Base-by-base conservation (phyloP, 2,888 invertebrate genomes). In the Drosophila tanythrix region DNA sequence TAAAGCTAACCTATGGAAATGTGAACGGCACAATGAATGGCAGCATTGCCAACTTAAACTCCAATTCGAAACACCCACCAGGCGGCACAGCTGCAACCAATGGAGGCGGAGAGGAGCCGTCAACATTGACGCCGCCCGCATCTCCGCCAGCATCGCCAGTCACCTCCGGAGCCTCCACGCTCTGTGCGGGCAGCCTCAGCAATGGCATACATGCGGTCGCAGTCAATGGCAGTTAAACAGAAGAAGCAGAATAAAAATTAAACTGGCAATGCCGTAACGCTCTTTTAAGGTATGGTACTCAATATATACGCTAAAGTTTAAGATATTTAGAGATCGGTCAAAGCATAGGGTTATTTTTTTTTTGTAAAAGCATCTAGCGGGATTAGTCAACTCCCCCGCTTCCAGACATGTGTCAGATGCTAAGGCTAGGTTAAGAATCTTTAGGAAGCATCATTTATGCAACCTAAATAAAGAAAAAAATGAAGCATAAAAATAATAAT, bases 171-270 rank as follows among this genome's bases (percentile, higher is more conserved):
- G 59, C 72, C 11, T 53, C 69, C 59, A 55, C 68, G 35, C 35
- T 78, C 13, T 79, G 81, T 40, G 78, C 76, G n/a, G 73, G 71
- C 21, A 52, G 79, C 61, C 61, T 82, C 35, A 67, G 74, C 81
- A 90, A 90, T 38, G 88, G 89, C 46, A 81, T 90, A 2, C 88
- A 88, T 43, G 51, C 76, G 10, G 78, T 81, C 15, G 31, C 43
- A 64, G 91, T 91, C 35, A 91, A 92, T 69, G 91, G 91, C 70
- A 91, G 91, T 91, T 91, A 92, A 92, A 75, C 70, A 56, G 48
- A 67, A 57, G 57, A 59, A 31, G 53, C 5, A 60, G 31, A n/a
- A 46, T 18, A 13, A 40, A 7, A n/a, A n/a, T 43, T 0, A 40
- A 67, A 8, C n/a, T 13, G 38, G 38, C 31, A 27, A 60, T 53